These are phyloP conservation scores for Crenichthys baileyi DNA, from an alignment of 2,797 vertebrate genomes.

Conservation along the genomic window DNA sequence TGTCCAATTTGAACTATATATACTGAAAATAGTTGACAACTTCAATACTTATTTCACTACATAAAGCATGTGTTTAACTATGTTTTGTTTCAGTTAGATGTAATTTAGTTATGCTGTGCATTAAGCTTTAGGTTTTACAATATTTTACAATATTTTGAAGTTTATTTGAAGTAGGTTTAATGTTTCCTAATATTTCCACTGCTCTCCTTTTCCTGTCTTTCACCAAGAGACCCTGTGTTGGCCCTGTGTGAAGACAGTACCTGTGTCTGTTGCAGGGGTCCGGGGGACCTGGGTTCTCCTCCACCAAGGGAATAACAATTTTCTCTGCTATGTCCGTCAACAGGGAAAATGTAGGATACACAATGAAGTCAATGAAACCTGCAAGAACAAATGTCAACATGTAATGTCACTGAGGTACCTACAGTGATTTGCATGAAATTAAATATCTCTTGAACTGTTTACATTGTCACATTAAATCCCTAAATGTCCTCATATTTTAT, in stretches of 20 bases:
- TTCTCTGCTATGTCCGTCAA: conserved; percentile 93
- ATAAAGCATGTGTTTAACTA: neutral
- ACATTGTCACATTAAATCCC: too few relatives aligned
- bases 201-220: neutral
- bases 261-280: conserved; percentile 81
- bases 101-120: neutral
- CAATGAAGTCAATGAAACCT: conserved; percentile 97
- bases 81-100: neutral
- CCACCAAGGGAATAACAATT: conserved; percentile 87
- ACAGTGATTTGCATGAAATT: neutral
- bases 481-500: too few relatives aligned
- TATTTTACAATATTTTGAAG: neutral
- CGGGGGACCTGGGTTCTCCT: conserved; percentile 82
- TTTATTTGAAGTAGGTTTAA: neutral
- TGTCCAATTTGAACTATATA: neutral
- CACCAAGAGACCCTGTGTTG: neutral
- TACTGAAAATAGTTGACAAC: neutral
- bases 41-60: neutral
- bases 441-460: neutral
- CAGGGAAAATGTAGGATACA: conserved; percentile 93
- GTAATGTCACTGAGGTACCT: neutral
- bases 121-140: neutral
- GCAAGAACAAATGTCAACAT: conserved; percentile 25
- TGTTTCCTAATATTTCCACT: neutral
- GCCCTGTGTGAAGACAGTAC: conserved; percentile 42